Conservation (phyloP, 2,888 invertebrate species). For the Smittia aterrima region DNA sequence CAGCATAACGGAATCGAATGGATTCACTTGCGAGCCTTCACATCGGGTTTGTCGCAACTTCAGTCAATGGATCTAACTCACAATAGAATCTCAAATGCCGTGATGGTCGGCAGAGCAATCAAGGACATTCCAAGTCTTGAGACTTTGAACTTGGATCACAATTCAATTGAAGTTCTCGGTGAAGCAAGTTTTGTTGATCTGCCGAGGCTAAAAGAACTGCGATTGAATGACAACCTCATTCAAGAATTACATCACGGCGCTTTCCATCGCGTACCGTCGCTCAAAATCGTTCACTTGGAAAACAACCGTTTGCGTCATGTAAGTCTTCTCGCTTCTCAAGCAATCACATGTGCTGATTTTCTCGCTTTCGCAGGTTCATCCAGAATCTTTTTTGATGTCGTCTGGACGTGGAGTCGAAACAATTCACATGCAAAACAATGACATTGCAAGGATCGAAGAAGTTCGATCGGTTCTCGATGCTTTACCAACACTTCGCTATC, state of each 20-base stretch:
- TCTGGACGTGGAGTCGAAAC: constrained; percentile 75
- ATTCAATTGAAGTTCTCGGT: constrained; percentile 66
- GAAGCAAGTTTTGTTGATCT: constrained; percentile 80
- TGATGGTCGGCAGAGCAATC: constrained; percentile 75
- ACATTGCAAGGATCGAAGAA: constrained; percentile 72
- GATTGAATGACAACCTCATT: constrained; percentile 70
- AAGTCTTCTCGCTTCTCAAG: not conserved
- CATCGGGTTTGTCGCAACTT: constrained; percentile 65
- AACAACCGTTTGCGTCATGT: constrained; percentile 69
- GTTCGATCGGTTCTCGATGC: constrained; percentile 73
- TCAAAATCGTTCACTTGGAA: constrained; percentile 72
- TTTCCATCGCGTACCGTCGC: constrained; percentile 72
- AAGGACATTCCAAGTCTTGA: constrained; percentile 73
- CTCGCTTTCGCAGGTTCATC: constrained; percentile 57
- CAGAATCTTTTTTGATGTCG: constrained; percentile 75
- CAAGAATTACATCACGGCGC: constrained; percentile 75
- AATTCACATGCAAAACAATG: constrained; percentile 71
- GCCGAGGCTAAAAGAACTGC: constrained; percentile 65
- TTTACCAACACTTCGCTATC: constrained; percentile 70
- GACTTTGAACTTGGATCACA: constrained; percentile 67
- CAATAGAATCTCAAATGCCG: constrained; percentile 74
- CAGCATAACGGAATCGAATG: constrained; percentile 72
- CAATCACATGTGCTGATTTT: constrained; percentile 7
- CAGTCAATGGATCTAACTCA: constrained; percentile 67
- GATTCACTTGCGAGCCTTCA: constrained; percentile 75